Base-by-base conservation (phyloP, 2,888 invertebrate genomes). In the Slavum lentiscoides region DNA sequence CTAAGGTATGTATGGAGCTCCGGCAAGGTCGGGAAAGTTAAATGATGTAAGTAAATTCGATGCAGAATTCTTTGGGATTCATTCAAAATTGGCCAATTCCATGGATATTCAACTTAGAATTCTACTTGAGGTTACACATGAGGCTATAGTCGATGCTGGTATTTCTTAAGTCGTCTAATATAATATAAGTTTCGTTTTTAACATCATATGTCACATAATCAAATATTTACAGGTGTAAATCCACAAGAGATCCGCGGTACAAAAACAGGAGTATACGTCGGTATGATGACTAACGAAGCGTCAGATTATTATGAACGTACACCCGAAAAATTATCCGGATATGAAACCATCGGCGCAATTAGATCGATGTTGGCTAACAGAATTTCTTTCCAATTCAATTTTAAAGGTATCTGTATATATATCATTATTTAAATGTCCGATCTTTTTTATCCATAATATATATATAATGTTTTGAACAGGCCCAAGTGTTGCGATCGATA, bases 281-380 rank as follows among this genome's bases (percentile, higher is more conserved):
- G 83, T 43, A 86, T 86, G 82, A 86, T 87, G 84, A 73, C 73
- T n/a, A 82, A 49, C 6, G 77, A 82, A 3, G 87, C 86, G 3
- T 87, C 88, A 1, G 85, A 86, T 15, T 84, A 87, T 62, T 87
- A 87, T 55, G 88, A 88, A 84, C 87, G 87, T 66, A 88, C 88
- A 82, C 83, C 83, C 59, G 82, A 83, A 37, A 82, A 82, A 59
- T 37, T 80, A 9, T 74, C 82, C 39, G 92, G 92, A 61, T 91
- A 91, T 86, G 89, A 89, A 67, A 88, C 92, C 85, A 90, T 91
- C 68, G 92, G 92, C 0, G 91, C 91, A 84, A 88, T 88, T 72
- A 85, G 89, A 68, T 88, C 89, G 58, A 90, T 91, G 90, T 88
- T 90, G 85, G 88, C 90, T 74, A 90, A 91, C 85, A 86, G 90